A percentile compares a stretch with the other conserved stretches of the same genome.
phyloP scores from a whole-genome alignment of 1,140 invertebrate species.

The Bombus superbus region DNA sequence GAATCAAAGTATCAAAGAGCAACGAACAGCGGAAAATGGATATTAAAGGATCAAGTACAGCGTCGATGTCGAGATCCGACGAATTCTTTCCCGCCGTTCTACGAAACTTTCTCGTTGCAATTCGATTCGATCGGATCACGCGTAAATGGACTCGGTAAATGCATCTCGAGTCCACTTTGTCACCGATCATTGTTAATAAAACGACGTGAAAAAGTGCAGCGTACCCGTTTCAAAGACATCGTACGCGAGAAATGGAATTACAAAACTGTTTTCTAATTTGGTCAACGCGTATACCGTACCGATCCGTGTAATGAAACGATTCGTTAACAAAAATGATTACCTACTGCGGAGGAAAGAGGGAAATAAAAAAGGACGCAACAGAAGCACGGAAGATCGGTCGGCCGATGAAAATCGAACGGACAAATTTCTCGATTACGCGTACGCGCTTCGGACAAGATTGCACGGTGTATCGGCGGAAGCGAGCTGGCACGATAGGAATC shows the following conservation, averaged over 20 bases:
- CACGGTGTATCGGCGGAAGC: neutral
- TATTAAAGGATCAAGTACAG: no score
- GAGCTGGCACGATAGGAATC: conserved; percentile 39
- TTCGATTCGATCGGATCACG: neutral
- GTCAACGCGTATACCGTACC: neutral
- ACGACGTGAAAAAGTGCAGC: no score
- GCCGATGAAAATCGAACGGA: neutral
- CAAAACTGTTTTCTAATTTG: neutral
- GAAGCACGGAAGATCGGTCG: neutral
- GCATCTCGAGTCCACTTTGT: no score
- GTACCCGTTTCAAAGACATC: neutral
- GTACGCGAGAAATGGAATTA: neutral
- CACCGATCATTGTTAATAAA: no score
- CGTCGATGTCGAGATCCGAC: no score
- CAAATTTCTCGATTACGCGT: neutral
- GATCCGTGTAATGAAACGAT: neutral
- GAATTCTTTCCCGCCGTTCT: no score
- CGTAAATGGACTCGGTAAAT: no score
- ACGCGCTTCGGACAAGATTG: neutral
- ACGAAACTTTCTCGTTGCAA: no score
- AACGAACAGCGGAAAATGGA: neutral
- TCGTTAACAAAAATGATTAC: neutral
- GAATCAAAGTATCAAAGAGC: neutral
- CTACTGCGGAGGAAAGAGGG: neutral
- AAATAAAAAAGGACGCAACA: neutral